Evolutionary conservation across 2,113 vertebrate species (phyloP).

Genomic region (Motacilla tschutschensis): DNA sequence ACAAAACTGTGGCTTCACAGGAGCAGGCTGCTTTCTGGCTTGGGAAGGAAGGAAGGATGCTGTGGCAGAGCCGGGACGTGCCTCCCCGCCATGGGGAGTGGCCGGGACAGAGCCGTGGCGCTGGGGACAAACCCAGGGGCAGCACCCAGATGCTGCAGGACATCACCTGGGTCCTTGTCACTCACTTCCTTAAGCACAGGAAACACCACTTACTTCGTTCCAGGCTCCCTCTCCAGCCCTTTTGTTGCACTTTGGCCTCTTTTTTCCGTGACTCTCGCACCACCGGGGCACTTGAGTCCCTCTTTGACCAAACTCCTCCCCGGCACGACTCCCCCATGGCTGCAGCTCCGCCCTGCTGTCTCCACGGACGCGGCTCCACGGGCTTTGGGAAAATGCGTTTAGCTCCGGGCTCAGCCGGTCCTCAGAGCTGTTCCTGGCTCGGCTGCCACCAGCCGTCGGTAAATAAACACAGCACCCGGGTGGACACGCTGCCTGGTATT

Average conservation of each 20-base stretch:
- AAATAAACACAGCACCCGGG: not conserved
- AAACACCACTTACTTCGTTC: not conserved
- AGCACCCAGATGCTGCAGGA: not conserved
- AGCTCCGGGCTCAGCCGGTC: accelerated
- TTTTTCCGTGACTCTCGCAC: not conserved
- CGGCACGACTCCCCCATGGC: accelerated
- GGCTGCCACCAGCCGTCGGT: accelerated
- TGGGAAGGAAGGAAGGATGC: accelerated
- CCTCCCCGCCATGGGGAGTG: accelerated
- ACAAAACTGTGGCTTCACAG: not conserved
- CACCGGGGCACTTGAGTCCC: accelerated
- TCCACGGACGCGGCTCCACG: not conserved
- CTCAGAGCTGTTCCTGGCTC: not conserved
- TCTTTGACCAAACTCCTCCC: not conserved
- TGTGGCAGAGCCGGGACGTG: accelerated
- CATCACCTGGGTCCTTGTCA: not conserved
- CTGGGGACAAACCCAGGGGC: not conserved
- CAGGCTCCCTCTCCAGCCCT: not conserved
- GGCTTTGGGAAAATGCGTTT: accelerated
- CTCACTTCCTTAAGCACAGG: not conserved
- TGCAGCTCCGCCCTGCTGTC: not conserved
- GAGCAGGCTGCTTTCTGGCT: not conserved
- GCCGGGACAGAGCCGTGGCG: not conserved
- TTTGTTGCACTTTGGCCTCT: not conserved
- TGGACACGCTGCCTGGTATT: accelerated